These are phyloP conservation scores for Plectrocnemia conspersa DNA, from an alignment of 1,140 invertebrate species.

Conservation along the genomic window DNA sequence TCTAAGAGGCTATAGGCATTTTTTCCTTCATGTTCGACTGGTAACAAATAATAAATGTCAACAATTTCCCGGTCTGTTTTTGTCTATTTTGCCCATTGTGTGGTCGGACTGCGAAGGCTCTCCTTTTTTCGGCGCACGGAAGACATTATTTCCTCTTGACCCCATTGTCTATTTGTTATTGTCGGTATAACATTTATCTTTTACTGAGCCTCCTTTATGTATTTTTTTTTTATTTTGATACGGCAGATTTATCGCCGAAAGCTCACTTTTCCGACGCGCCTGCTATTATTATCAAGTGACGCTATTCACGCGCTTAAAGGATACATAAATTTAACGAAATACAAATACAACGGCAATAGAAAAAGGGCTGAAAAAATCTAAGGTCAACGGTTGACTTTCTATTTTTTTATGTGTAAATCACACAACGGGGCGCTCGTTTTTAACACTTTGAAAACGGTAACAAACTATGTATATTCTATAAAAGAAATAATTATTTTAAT, in stretches of 20 bases:
- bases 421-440: no score
- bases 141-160: slow-evolving; percentile 10
- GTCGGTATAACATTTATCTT: slow-evolving; percentile 11
- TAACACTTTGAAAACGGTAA: no score
- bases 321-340: no score
- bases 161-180: slow-evolving; percentile 10
- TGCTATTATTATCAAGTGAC: no score
- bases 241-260: slow-evolving; percentile 1
- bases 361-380: no score
- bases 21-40: neutral
- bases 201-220: no score
- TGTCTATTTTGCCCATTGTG: slow-evolving; percentile 7
- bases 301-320: no score
- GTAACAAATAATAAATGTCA: slow-evolving; percentile 11
- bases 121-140: neutral
- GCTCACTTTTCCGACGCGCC: slow-evolving; percentile 2
- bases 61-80: slow-evolving; percentile 7
- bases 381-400: no score
- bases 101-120: neutral
- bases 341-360: no score
- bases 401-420: no score
- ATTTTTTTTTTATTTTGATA: neutral
- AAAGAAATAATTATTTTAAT: no score
- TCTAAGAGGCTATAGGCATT: neutral
- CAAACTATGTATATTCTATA: no score